Base-by-base conservation (phyloP, 2,797 vertebrate species). In the Manis pentadactyla region DNA sequence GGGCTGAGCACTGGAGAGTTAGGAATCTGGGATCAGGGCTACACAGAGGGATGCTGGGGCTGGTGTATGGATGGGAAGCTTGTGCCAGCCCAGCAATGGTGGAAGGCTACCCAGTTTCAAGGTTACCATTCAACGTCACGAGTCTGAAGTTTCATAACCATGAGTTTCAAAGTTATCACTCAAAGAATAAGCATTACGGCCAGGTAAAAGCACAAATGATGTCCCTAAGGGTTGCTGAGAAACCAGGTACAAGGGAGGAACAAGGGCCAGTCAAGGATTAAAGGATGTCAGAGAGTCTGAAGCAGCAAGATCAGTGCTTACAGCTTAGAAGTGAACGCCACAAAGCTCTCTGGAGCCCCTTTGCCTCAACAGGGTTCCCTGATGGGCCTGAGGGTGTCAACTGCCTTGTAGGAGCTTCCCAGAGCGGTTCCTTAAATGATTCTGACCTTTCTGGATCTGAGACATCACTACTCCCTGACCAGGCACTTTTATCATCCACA, bases 31-130 rank as follows among this genome's bases (percentile, higher is more conserved):
- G 19, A 55, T 59, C 68, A 83, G 39, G 7, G 57, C 7, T 12
- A 29, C 0, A 4, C 57, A 78, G 53, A 49, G 1, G 25, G 66
- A 55, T 0, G 42, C 57, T 39, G 49, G 5, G 18, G 37, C 29
- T 64, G 21, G 34, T 18, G 18, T 39, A 15, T 15, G n/a, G 46
- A 63, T 17, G 63, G 55, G 39, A 79, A 96, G 63, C 19, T 25
- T 46, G 42, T 7, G 34, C 9, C 17, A 89, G 46, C 5, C 39
- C 39, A 86, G 5, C 77, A 74, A 1, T 1, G 34, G 12, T 21
- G 85, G 69, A 89, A 75, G 88, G 55, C 25, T 87, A 34, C 27
- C 37, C 49, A 78, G 57, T 77, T 90, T 91, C 66, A 90, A 59
- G 59, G 68, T 85, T 57, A 66, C 17, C 46, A 34, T 78, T 95